Evolutionary conservation across 1,140 invertebrate genomes (phyloP), one percentile per base, ranked within the genome.

Genomic region (Dinothrombium tinctorium): DNA sequence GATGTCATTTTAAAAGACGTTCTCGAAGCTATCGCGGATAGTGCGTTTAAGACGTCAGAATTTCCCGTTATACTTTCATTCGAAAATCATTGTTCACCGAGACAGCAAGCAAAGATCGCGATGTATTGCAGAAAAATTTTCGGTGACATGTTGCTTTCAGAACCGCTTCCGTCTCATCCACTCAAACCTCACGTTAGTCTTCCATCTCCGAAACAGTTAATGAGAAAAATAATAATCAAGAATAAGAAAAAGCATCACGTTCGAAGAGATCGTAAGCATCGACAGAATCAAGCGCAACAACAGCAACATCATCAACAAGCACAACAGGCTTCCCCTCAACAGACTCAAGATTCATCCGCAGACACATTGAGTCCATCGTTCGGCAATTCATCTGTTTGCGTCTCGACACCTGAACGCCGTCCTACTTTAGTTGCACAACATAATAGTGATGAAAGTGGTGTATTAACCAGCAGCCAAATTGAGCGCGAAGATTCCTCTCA

Each of bases 11-110:
- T 87, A 40, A 83, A 79, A 59, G 68, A 69, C 50, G 49, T 95
- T 4, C 71, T 95, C 51, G 83, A 94, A 63, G 87, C 87, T 35
- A 95, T 95, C 52, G 82, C 84, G 33, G 87, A 94, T 57, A 80
- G 76, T 59, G 89, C 90, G 50, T 96, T 96, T 65, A 94, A 95
- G 66, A 94, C 86, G 19, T 92, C 84, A 14, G 82, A 92, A 49
- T 92, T 73, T 64, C 90, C 90, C 41, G 83, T 96, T 21, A 72
- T 90, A 52, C 70, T 95, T 42, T 94, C 86, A 47, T 95, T 96
- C 62, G 90, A 95, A 67, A 95, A 95, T 61, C 89, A 95, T 60
- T 95, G 89, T 62, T 59, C 59, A 61, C 76, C 79, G 2, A 71
- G 75, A 46, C 84, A 94, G 58, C 76, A 84, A 61, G 84, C 83